Base-by-base conservation (phyloP, 1,140 invertebrate genomes). In the Platyscapa corneri region DNA sequence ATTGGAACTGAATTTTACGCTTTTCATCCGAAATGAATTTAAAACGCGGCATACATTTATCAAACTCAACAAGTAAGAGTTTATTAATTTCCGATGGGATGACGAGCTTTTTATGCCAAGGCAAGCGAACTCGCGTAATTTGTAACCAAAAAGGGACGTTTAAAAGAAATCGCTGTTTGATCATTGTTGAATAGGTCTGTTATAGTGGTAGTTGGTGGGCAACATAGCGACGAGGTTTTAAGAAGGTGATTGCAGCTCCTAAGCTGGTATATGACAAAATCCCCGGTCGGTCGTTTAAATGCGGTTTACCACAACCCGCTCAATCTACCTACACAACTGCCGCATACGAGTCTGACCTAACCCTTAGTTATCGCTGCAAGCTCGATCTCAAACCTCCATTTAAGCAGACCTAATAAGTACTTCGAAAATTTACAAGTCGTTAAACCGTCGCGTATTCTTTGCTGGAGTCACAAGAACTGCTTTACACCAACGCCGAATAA, bases 271-370 rank as follows among this genome's bases (percentile, higher is more conserved):
- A 32, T n/a, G 60, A 82, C 42, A 74, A 82, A 70, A 42, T 27
- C 42, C 6, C 32, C 56, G 5, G 10, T 70, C 30, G 70, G 60
- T 83, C 67, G 16, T 42, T 64, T 83, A 75, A 83, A 42, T 34
- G 49, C 53, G 72, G 72, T 34, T 75, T 37, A 83, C 81, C 81
- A 14, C 70, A 42, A 39, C 14, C 46, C 65, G 14, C 30, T 32
- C 53, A 53, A 79, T 56, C 18, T 42, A 74, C 70, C 42, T 74
- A 42, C 39, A 70, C 37, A 42, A 74, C 39, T 74, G 23, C 0
- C 42, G 23, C 70, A 42, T 74, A 32, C 37, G 70, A 23, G 70
- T n/a, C 70, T n/a, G 2, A 42, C 37, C 39, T n/a, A 27, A 27
- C 30, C 18, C 37, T 42, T 3, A 23, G 18, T 14, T 74, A 74